Conservation (phyloP, 2,113 vertebrate genomes). For the Perca flavescens region DNA sequence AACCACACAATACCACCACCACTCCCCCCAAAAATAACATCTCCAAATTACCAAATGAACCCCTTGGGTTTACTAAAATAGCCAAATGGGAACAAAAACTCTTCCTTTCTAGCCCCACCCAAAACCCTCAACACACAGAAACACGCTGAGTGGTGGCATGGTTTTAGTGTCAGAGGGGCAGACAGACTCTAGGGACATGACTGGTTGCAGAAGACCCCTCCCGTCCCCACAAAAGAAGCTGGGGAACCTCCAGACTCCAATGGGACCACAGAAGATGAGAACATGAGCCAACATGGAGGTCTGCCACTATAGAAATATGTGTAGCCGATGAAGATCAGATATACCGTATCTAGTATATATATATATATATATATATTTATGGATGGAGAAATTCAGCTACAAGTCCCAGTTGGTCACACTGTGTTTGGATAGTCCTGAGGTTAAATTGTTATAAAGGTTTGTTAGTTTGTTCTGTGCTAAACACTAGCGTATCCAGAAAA, state of each 20-base stretch:
- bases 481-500: too few species aligned
- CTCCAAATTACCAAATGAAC: conserved; percentile 63
- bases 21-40: conserved; percentile 61
- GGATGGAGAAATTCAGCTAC: neutral
- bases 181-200: conserved; percentile 40
- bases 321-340: conserved; percentile 9
- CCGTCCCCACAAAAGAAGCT: conserved; percentile 59
- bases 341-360: neutral
- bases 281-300: conserved; percentile 2
- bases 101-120: conserved; percentile 52
- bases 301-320: conserved; percentile 7
- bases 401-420: neutral
- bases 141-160: conserved; percentile 19
- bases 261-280: conserved; percentile 50
- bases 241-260: conserved; percentile 31
- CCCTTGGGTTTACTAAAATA: conserved; percentile 64
- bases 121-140: conserved; percentile 52
- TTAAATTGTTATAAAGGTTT: too few species aligned
- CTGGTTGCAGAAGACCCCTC: conserved; percentile 53
- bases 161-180: conserved; percentile 31
- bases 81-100: conserved; percentile 46
- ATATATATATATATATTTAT: too few species aligned
- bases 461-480: too few species aligned
- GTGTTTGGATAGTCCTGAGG: neutral
- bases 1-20: conserved; percentile 52